Conservation (phyloP, 1,140 invertebrate genomes). For the Chlorops oryzae region DNA sequence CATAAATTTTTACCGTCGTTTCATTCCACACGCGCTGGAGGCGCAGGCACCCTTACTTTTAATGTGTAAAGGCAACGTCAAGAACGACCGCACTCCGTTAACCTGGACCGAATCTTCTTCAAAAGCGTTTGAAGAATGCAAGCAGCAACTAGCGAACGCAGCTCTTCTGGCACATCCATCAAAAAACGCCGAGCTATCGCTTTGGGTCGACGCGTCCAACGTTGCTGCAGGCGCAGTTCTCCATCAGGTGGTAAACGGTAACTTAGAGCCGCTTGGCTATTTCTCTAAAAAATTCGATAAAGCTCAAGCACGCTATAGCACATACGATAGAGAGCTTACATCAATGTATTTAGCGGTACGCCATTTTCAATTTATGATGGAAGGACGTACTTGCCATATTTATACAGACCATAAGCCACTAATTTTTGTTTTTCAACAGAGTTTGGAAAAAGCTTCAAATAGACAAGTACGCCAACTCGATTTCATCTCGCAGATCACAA, state of each 20-base stretch:
- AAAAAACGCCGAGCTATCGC: too few species aligned
- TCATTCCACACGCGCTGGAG: not conserved
- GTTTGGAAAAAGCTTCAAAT: constrained; percentile 6
- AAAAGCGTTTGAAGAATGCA: not conserved
- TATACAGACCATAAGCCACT: constrained; percentile 49
- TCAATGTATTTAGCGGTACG: constrained; percentile 32
- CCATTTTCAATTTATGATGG: constrained; percentile 37
- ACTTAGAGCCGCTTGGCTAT: constrained; percentile 29
- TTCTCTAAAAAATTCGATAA: constrained; percentile 24
- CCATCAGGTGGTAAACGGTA: constrained; percentile 16
- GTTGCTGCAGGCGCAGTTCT: too few species aligned
- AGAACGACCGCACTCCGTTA: not conserved
- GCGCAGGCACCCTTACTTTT: not conserved
- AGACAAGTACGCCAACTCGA: constrained; percentile 33
- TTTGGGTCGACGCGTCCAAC: too few species aligned
- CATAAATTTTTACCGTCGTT: constrained; percentile 5
- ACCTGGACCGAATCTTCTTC: not conserved
- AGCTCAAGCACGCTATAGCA: constrained; percentile 24
- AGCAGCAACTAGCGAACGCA: not conserved
- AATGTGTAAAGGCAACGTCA: not conserved
- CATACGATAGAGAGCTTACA: constrained; percentile 44
- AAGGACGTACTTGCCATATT: constrained; percentile 32
- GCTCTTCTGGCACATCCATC: constrained; percentile 3
- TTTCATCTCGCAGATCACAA: constrained; percentile 42
- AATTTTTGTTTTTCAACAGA: constrained; percentile 25